phyloP scores from a whole-genome alignment of 53 echinoderm and acorn worm genomes.

The Mesocentrotus franciscanus region DNA sequence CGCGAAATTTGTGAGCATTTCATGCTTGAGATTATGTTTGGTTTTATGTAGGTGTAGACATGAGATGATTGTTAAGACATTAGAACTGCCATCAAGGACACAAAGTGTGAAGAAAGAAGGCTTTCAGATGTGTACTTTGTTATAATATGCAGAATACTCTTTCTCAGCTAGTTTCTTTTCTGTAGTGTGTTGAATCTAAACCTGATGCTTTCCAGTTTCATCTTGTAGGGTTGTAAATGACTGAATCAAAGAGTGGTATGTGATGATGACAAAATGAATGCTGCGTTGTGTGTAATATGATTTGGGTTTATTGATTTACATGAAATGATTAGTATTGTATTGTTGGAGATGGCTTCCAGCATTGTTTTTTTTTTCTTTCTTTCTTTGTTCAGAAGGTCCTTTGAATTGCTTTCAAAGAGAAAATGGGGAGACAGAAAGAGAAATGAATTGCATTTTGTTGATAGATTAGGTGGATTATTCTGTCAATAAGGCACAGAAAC shows the following conservation, averaged over 20 bases:
- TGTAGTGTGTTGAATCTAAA: neutral
- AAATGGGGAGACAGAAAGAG: neutral
- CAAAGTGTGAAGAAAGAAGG: neutral
- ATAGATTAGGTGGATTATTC: neutral
- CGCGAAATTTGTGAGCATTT: too few relatives aligned
- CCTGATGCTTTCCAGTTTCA: neutral
- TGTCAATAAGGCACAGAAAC: neutral
- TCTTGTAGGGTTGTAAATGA: neutral
- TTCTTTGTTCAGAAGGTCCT: neutral
- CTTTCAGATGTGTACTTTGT: neutral
- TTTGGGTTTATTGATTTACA: neutral
- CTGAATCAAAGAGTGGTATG: neutral
- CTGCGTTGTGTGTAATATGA: neutral
- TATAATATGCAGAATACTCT: neutral
- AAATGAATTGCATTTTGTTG: neutral
- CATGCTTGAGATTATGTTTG: neutral
- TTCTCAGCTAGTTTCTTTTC: neutral
- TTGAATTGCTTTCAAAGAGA: neutral
- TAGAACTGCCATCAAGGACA: constrained; percentile 13
- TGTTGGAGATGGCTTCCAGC: constrained; percentile 14
- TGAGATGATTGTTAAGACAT: neutral
- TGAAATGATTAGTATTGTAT: constrained; percentile 4
- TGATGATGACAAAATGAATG: neutral
- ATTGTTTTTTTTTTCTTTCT: neutral
- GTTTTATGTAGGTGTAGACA: neutral